These are phyloP conservation scores for Pipra filicauda DNA, from an alignment of 2,113 vertebrate genomes.

Conservation along the genomic window DNA sequence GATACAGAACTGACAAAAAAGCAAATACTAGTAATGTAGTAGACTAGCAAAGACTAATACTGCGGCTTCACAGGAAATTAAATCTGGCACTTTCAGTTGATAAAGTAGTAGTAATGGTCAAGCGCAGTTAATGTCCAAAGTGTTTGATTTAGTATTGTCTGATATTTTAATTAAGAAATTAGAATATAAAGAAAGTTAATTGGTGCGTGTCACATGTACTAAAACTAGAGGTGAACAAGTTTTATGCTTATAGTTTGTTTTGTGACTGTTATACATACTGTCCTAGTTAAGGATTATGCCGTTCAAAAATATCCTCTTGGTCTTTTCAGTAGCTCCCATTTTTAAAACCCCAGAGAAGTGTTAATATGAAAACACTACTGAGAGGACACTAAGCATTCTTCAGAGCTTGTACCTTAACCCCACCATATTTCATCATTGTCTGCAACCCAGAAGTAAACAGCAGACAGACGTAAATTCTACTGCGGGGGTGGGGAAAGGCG, in stretches of 20 bases:
- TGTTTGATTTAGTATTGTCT: background rate
- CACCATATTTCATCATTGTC: background rate
- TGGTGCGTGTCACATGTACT: background rate
- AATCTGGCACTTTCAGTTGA: background rate
- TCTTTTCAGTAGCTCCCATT: background rate
- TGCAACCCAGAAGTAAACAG: background rate
- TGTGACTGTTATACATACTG: background rate
- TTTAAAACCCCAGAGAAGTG: background rate
- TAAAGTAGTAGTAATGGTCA: background rate
- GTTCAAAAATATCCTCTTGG: background rate
- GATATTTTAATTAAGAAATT: background rate
- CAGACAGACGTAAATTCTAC: background rate
- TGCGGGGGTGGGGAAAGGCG: fast-evolving
- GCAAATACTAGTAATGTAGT: background rate
- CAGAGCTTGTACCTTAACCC: background rate
- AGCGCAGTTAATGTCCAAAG: background rate
- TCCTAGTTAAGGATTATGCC: background rate
- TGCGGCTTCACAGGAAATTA: background rate
- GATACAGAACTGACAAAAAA: background rate
- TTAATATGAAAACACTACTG: background rate
- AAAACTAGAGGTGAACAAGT: background rate
- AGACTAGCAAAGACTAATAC: background rate
- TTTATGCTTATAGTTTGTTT: background rate
- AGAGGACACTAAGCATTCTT: background rate
- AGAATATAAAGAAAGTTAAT: background rate